Percentiles rank a stretch among this genome's conserved stretches.
Conservation (phyloP, 2,797 vertebrate genomes). For the Lacerta viridis region DNA sequence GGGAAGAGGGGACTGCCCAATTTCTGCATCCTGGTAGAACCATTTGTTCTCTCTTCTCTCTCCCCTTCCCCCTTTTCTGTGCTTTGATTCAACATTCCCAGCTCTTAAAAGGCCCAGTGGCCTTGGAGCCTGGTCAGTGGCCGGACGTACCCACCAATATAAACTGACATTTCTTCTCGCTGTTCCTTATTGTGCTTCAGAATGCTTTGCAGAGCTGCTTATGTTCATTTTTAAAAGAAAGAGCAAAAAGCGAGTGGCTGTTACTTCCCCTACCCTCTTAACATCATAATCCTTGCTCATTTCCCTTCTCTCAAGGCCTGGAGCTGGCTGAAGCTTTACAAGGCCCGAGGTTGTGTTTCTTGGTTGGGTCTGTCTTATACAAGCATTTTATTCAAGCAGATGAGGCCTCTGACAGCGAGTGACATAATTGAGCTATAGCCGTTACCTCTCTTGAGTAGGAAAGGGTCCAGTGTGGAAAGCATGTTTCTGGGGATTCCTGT, state of each 20-base stretch:
- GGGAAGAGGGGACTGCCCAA: not conserved
- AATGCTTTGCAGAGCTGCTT: constrained; percentile 48
- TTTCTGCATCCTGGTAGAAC: not conserved
- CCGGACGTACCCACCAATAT: constrained; percentile 23
- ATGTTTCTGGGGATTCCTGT: constrained; percentile 18
- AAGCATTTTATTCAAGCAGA: constrained; percentile 63
- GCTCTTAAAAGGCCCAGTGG: constrained; percentile 61
- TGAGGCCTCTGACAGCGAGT: constrained; percentile 46
- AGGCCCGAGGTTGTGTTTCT: constrained; percentile 71
- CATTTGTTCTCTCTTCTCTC: constrained; percentile 25
- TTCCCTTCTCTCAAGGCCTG: constrained; percentile 58
- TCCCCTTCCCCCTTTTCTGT: constrained; percentile 55
- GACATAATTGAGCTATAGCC: constrained; percentile 27
- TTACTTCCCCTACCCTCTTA: constrained; percentile 27
- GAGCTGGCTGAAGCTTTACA: constrained; percentile 64
- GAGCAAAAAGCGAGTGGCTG: constrained; percentile 34
- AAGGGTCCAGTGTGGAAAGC: constrained; percentile 2
- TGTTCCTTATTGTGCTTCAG: constrained; percentile 26
- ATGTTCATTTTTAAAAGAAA: not conserved
- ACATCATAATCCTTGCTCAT: constrained; percentile 1
- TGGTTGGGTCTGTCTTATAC: constrained; percentile 61
- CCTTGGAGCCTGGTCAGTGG: constrained; percentile 51
- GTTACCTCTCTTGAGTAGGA: not conserved
- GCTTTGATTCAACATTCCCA: constrained; percentile 26
- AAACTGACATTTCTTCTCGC: constrained; percentile 34